Evolutionary conservation across 2,113 vertebrate genomes (phyloP).

Genomic region (Notarius lentiginosus): DNA sequence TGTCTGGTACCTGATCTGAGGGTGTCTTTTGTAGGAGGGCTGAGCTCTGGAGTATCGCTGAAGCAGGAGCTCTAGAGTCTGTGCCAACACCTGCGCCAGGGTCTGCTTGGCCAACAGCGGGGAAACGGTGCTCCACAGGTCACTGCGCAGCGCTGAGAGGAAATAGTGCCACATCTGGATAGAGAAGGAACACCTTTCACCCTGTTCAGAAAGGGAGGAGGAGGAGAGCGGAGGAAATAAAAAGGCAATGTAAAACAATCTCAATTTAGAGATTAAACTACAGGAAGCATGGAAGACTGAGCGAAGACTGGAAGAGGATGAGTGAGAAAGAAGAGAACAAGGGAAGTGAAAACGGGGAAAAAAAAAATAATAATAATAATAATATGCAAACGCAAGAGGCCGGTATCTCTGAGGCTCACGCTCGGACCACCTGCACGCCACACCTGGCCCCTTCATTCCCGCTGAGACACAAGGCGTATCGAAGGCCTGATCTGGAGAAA

Average conservation of each 20-base stretch:
- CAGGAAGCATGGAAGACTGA: conserved; percentile 52
- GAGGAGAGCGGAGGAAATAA: conserved; percentile 53
- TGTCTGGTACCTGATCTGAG: conserved; percentile 86
- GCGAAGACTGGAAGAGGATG: conserved; percentile 31
- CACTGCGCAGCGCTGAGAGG: conserved; percentile 84
- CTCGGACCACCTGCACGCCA: conserved; percentile 71
- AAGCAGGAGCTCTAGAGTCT: conserved; percentile 80
- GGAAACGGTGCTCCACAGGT: conserved; percentile 85
- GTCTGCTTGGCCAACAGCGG: conserved; percentile 78
- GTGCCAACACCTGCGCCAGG: conserved; percentile 82
- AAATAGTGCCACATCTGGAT: conserved; percentile 99
- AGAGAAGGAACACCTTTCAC: conserved; percentile 95
- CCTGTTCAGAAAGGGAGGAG: conserved; percentile 74
- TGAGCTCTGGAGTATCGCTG: conserved; percentile 83
- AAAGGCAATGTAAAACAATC: conserved; percentile 56
- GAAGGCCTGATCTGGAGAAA: conserved; percentile 67
- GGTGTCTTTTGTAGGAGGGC: conserved; percentile 85
- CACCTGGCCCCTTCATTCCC: conserved; percentile 69
- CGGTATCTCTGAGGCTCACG: conserved; percentile 66
- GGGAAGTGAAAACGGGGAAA: background rate
- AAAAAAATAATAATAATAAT: background rate
- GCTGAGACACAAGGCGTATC: conserved; percentile 55
- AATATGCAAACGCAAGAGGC: conserved; percentile 33
- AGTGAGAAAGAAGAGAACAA: conserved; percentile 5
- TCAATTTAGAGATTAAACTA: conserved; percentile 62